These are phyloP conservation scores for Ostrea denselamellosa DNA, from an alignment of 1,140 invertebrate species.

Conservation along the genomic window DNA sequence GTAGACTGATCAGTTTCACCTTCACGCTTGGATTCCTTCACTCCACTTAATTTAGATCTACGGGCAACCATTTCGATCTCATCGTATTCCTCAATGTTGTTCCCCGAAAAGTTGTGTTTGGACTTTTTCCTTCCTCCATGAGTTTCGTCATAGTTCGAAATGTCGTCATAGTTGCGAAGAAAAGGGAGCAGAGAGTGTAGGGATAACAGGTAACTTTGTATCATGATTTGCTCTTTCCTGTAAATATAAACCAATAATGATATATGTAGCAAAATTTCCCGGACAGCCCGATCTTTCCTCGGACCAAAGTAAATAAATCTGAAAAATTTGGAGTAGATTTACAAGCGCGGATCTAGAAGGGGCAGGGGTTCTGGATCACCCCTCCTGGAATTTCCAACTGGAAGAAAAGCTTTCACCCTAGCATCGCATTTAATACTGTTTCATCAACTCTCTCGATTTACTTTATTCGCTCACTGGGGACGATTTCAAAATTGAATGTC, in stretches of 20 bases:
- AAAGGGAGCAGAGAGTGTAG: not conserved
- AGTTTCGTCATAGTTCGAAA: not conserved
- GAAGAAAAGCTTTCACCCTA: too few species aligned
- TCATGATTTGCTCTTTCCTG: not conserved
- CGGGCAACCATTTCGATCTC: constrained; percentile 5
- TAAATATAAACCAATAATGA: not conserved
- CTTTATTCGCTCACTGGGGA: too few species aligned
- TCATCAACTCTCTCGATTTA: too few species aligned
- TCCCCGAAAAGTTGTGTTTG: not conserved
- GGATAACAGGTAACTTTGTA: not conserved
- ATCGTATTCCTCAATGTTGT: constrained; percentile 16
- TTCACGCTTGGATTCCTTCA: not conserved
- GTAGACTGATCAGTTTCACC: not conserved
- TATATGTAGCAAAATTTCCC: too few species aligned
- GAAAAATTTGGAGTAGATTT: too few species aligned
- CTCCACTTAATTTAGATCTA: not conserved
- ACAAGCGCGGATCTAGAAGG: too few species aligned
- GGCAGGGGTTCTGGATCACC: too few species aligned
- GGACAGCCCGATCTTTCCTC: too few species aligned
- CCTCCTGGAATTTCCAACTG: too few species aligned
- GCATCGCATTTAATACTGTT: too few species aligned
- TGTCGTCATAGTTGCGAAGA: constrained; percentile 13
- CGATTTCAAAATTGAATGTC: too few species aligned
- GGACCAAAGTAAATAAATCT: too few species aligned
- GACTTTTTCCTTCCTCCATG: not conserved